phyloP scores from a whole-genome alignment of 2,113 vertebrate genomes.

The Microcebus murinus region DNA sequence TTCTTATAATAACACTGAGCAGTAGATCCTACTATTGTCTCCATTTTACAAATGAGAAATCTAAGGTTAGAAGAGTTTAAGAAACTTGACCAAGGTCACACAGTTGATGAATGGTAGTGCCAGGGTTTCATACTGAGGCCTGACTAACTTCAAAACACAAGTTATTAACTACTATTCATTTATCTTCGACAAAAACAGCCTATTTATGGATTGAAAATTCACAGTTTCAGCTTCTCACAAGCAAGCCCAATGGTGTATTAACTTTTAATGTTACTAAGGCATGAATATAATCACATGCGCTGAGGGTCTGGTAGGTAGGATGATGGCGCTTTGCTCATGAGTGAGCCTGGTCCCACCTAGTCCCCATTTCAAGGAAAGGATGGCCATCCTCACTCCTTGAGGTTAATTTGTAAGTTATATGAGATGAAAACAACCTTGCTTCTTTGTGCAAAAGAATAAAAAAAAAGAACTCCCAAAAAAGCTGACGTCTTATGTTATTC shows the following conservation, averaged over 20 bases:
- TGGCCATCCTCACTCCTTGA: rapidly evolving
- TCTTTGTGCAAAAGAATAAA: neutral
- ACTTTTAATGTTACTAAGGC: neutral
- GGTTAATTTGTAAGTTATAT: neutral
- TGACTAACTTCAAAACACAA: slow-evolving; percentile 8
- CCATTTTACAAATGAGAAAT: slow-evolving; percentile 29
- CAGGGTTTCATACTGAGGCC: neutral
- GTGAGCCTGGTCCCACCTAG: neutral
- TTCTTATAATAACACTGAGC: neutral
- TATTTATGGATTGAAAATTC: neutral
- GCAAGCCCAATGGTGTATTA: neutral
- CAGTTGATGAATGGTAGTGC: neutral
- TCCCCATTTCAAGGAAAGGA: neutral
- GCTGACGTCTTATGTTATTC: neutral
- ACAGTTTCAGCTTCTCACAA: neutral
- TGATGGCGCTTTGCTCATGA: neutral
- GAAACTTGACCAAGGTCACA: neutral
- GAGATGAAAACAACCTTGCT: neutral
- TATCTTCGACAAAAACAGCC: neutral
- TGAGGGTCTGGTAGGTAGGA: neutral
- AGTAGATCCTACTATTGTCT: neutral
- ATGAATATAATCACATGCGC: neutral
- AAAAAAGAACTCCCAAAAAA: neutral
- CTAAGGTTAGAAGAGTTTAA: neutral
- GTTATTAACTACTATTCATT: neutral